Evolutionary conservation across 2,113 vertebrate species (phyloP).

Genomic region (Falcunculus frontatus): DNA sequence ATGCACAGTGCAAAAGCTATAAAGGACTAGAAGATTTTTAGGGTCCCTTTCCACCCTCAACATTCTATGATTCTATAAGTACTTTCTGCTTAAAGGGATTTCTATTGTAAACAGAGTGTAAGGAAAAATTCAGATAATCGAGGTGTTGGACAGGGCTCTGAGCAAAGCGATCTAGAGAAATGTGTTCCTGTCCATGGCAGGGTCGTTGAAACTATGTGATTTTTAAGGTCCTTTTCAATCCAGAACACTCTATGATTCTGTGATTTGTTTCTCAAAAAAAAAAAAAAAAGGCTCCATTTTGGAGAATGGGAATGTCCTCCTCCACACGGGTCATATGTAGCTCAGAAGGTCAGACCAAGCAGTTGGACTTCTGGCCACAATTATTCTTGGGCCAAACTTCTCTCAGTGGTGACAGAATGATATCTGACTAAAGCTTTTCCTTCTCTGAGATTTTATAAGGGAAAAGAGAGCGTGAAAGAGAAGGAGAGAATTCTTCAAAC

Average conservation of each 20-base stretch:
- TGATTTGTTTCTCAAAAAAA: background rate
- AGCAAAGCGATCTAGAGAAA: background rate
- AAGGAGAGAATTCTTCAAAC: background rate
- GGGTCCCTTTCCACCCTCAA: background rate
- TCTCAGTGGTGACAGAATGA: background rate
- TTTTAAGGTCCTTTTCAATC: background rate
- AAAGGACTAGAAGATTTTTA: background rate
- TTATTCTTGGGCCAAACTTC: background rate
- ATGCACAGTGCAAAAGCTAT: background rate
- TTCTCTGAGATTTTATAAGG: background rate
- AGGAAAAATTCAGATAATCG: background rate
- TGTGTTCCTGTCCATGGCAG: too few relatives aligned
- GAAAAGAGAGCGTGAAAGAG: background rate
- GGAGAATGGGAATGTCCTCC: background rate
- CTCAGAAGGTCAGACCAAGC: background rate
- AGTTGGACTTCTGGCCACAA: background rate
- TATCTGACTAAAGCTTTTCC: background rate
- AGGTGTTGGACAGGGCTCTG: background rate
- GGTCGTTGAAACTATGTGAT: rapidly evolving
- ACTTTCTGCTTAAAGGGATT: background rate
- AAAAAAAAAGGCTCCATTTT: background rate
- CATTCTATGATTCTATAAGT: background rate
- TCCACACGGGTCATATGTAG: rapidly evolving
- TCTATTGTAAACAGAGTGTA: background rate
- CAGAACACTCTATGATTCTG: background rate